Evolutionary conservation across 2,113 vertebrate species (phyloP), one percentile per base, ranked within the genome.

Genomic region (Machaerirhynchus nigripectus): DNA sequence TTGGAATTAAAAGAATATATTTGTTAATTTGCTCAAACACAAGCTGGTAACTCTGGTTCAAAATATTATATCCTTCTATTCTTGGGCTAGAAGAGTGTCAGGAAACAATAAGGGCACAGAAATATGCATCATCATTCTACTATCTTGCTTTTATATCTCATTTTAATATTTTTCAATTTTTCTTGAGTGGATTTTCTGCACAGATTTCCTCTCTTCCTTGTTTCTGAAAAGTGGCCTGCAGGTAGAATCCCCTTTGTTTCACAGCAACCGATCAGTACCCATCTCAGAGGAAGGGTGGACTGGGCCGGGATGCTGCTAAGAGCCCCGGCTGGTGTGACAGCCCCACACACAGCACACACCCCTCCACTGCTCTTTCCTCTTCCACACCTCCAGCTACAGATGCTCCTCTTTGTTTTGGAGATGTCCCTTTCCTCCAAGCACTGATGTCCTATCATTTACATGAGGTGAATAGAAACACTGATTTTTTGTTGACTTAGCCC

Each of bases 291-390:
- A 61, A 68, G 55, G 14, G 15, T 15, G 22, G 20, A 11, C 28
- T 10, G 35, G 73, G 31, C 27, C 80, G 33, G 15, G 44, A n/a
- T 55, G 64, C 13, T 70, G 64, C 44, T 8, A 26, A 37, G 71
- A 77, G 4, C 27, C 50, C 7, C 1, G 1, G 15, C 16, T 1
- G 1, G 14, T 15, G 59, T 2, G 4, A 50, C 47, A 65, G 40
- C 16, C 60, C 47, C 52, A 21, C 0, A 0, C 23, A 55, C 17
- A n/a, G 16, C 1, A 2, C 10, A 11, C 2, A 9, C 46, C 37
- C 33, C 40, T 47, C 26, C 0, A 0, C 33, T n/a, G 90, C 12
- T 35, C 33, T 39, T 76, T 65, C 70, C 40, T 73, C 28, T 69
- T 26, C 75, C 40, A 50, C 33, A 39, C 7, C 8, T 65, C 49